Evolutionary conservation across 1,140 invertebrate species (phyloP), one percentile per base, ranked within the genome.

Genomic region (Meteorus sp.): DNA sequence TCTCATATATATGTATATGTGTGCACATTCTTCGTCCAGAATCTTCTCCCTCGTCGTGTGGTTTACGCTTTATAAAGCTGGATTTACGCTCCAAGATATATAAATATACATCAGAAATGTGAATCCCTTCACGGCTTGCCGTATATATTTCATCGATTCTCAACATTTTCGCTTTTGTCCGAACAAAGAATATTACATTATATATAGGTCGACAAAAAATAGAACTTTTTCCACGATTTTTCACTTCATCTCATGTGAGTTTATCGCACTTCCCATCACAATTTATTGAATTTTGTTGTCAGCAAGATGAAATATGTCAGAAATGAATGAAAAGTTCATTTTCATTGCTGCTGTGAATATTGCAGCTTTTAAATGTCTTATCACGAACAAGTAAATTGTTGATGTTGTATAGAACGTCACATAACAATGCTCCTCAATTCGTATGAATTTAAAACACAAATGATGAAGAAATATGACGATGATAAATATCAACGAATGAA

Each of bases 21-120:
- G 23, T 8, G 9, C 45, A 9, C 25, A 15, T 22, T 25, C 27
- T 37, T 58, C 35, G 17, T 48, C 47, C 43, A 39, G 27, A 27
- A 13, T 22, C 13, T 27, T 48, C 37, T 48, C 27, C 23, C 51
- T 58, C n/a, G n/a, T 41, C 8, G 22, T 37, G 47, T 39, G 47
- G 47, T 58, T 58, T 58, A 58, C 45, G 56, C 17, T 58, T 43
- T 51, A 52, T 58, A 51, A 58, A 58, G 31, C 47, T 47, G 20
- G 56, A 58, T 58, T 58, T 58, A 58, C 35, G 56, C 23, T 29
- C 22, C 15, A 19, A 13, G 17, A 41, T 41, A 43, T 20, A 22
- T 48, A 58, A 45, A 39, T 58, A 39, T 48, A 50, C 20, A 51
- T 58, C 56, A 37, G 27, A 58, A 43, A 51, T 35, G n/a, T n/a